Base-by-base conservation (phyloP, 2,888 invertebrate species). In the Chrysotoxum bicinctum region DNA sequence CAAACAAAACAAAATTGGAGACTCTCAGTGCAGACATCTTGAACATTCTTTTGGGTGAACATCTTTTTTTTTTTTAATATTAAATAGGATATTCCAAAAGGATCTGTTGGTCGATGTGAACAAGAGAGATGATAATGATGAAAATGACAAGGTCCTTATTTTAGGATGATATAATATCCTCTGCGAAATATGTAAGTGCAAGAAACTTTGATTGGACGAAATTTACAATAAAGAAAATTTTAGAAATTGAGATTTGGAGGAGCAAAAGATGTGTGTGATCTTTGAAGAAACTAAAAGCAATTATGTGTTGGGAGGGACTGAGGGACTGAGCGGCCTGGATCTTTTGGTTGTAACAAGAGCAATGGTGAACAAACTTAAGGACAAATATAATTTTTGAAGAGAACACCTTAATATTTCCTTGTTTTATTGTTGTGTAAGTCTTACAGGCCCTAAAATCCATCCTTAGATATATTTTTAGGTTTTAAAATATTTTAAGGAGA, bases 121-220 rank as follows among this genome's bases (percentile, higher is more conserved):
- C 19, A 50, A 50, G 43, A 40, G 26, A 52, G 45, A 19, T 43
- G 16, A 45, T 45, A 64, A 68, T 73, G 70, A 56, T 64, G 62
- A 56, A 48, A 75, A 56, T 81, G 81, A 76, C 75, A 81, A 81
- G 64, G 56, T 70, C 64, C 76, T 76, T 70, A 66, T 58, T 50
- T 48, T 23, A 10, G 32, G 30, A 48, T 75, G 70, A 62, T 45
- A 16, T 32, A 45, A 32, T 56, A 45, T 40, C 40, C 43, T 21
- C 43, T 19, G 16, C n/a, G 45, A 58, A 40, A 10, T 6, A 26
- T n/a, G n/a, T 58, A 40, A 66, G 66, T 58, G 66, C 37, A 35
- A 64, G 56, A 64, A 72, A 66, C 48, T 66, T 64, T 43, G 56
- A 58, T 58, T 58, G 35, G 58, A 21, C 14, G 8, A 54, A 54